A percentile compares a stretch with the other conserved stretches of the same genome.
These are phyloP conservation scores for Erythrolamprus reginae DNA, from an alignment of 2,113 vertebrate species.

Conservation along the genomic window DNA sequence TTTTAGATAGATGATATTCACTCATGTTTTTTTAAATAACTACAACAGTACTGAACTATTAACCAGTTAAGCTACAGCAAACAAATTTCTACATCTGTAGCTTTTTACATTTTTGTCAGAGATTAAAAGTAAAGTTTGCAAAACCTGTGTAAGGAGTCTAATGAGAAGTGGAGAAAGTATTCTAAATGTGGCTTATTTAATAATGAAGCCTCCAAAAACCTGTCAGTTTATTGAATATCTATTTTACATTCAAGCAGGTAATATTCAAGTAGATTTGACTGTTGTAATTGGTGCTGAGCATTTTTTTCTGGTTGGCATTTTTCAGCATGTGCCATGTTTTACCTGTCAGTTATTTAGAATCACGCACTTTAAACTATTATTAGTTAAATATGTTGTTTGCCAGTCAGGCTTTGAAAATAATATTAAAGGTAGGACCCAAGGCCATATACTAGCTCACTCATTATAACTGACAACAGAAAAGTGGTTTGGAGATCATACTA, in stretches of 20 bases:
- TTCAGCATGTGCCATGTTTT: neutral
- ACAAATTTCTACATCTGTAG: neutral
- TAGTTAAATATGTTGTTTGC: slow-evolving; percentile 1
- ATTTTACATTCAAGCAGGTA: neutral
- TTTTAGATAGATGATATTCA: neutral
- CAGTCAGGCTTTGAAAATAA: neutral
- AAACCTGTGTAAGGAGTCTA: neutral
- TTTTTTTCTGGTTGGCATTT: neutral
- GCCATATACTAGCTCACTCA: neutral
- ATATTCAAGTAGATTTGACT: neutral
- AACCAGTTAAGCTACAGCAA: neutral
- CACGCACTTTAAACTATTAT: neutral
- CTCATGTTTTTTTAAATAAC: neutral
- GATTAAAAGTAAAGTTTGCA: fast-evolving
- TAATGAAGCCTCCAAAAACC: neutral
- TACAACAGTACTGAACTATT: neutral
- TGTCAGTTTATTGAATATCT: slow-evolving; percentile 11
- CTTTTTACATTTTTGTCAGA: neutral
- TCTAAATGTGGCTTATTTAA: neutral
- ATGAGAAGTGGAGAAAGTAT: fast-evolving
- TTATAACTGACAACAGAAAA: neutral
- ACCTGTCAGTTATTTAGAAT: neutral
- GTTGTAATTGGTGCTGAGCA: neutral
- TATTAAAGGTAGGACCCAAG: neutral
- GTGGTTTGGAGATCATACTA: neutral